Conservation (phyloP, 1,140 invertebrate species). For the Atta colombica region DNA sequence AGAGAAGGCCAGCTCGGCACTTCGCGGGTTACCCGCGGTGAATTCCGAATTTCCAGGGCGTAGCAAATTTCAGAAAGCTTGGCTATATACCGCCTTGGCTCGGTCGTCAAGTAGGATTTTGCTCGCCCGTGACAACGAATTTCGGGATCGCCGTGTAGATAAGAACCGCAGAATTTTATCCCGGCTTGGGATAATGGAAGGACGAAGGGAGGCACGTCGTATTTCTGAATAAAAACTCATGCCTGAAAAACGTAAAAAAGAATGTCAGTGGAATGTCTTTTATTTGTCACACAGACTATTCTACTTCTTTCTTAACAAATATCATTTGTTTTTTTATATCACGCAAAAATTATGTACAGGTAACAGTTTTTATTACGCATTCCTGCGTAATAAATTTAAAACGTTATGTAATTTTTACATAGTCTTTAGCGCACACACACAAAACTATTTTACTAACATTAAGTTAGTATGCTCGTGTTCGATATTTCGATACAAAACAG, state of each 20-base stretch:
- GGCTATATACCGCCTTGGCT: constrained; percentile 1
- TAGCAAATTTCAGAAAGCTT: constrained; percentile 62
- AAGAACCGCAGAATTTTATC: constrained; percentile 53
- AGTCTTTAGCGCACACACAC: no score
- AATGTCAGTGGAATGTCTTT: background rate
- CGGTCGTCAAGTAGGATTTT: constrained; percentile 57
- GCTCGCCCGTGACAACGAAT: constrained; percentile 68
- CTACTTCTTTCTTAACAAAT: background rate
- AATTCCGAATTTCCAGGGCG: constrained; percentile 70
- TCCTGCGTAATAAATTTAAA: background rate
- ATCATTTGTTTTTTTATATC: no score
- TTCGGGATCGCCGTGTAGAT: constrained; percentile 55
- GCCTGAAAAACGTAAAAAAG: background rate
- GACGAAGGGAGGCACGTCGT: constrained; percentile 6
- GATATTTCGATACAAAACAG: background rate
- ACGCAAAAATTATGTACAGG: background rate
- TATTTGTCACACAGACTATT: background rate
- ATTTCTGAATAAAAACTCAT: constrained; percentile 10
- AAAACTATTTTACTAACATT: background rate
- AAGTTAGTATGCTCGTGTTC: background rate
- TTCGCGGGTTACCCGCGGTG: constrained; percentile 53
- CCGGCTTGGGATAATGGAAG: constrained; percentile 48
- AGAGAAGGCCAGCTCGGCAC: constrained; percentile 61
- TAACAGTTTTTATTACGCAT: background rate
- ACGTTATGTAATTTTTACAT: background rate